These are phyloP conservation scores for Saxidomus purpurata DNA, from an alignment of 1,140 invertebrate genomes.

Conservation along the genomic window DNA sequence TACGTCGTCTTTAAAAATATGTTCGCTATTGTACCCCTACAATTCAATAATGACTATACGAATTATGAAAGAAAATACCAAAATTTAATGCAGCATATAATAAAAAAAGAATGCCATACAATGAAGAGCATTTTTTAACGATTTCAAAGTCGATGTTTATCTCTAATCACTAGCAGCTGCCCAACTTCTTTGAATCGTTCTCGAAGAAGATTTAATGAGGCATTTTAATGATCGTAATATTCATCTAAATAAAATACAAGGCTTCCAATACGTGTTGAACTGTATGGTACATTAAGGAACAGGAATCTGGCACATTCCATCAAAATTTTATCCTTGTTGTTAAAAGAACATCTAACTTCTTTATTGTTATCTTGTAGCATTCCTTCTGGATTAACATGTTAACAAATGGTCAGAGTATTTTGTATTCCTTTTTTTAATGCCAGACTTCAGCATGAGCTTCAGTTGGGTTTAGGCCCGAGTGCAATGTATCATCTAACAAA, in stretches of 20 bases:
- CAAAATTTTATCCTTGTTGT: neutral
- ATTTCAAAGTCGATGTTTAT: too few species aligned
- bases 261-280: slow-evolving; percentile 15
- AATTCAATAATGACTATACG: neutral
- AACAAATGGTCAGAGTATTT: too few species aligned
- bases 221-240: slow-evolving; percentile 19
- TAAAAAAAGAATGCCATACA: neutral
- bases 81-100: slow-evolving; percentile 19
- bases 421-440: too few species aligned
- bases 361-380: too few species aligned
- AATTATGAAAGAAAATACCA: neutral
- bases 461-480: too few species aligned
- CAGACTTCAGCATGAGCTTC: too few species aligned
- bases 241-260: slow-evolving; percentile 21
- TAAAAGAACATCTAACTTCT: neutral
- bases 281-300: slow-evolving; percentile 4
- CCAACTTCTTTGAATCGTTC: neutral
- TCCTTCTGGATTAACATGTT: too few species aligned
- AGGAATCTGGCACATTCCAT: slow-evolving; percentile 23
- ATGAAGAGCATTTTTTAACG: neutral
- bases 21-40: neutral
- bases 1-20: neutral
- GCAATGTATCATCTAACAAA: too few species aligned
- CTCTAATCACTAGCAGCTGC: neutral
- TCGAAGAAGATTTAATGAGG: slow-evolving; percentile 5